Evolutionary conservation across 2,888 invertebrate genomes (phyloP), one percentile per base, ranked within the genome.

Genomic region (Drosophila prostipennis): DNA sequence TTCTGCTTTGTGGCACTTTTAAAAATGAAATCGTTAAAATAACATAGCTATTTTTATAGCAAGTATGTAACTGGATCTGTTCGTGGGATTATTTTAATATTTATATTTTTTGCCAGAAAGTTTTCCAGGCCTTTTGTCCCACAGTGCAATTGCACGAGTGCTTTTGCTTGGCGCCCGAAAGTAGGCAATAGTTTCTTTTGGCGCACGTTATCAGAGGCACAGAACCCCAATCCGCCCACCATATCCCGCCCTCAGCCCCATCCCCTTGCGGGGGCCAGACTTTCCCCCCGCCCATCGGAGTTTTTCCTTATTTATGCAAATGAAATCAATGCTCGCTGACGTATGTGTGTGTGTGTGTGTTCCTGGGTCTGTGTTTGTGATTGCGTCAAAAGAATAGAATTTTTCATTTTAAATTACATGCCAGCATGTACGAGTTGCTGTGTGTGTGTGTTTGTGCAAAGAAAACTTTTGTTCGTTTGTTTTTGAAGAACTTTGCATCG

Each of bases 331-430:
- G 89, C 81, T 72, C 78, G 69, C 70, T 76, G 74, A 52, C 71
- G 68, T 71, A 53, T 56, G 57, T 46, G 42, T 49, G 61, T 34
- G 51, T 56, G 63, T 58, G 58, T 51, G 67, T 56, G 63, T 58
- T 64, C 19, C 46, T 65, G 57, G 48, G 49, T 54, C 52, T 58
- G 53, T 61, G 71, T 43, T 49, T 57, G 59, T 54, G 76, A 70
- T 73, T 82, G 65, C 72, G 75, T 75, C 75, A 78, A 85, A 78
- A 79, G 86, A 85, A 85, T 85, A 79, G 80, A 87, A 84, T 87
- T 86, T 88, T 87, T 87, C 88, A 84, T 84, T 84, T 87, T 78
- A 80, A 87, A 84, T 79, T 78, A 87, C 74, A 79, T 74, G 69
- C 76, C 70, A 67, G 40, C 54, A 64, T 48, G 16, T 48, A 11